Evolutionary conservation across 2,113 vertebrate genomes (phyloP).

Genomic region (Sisor rabdophorus): DNA sequence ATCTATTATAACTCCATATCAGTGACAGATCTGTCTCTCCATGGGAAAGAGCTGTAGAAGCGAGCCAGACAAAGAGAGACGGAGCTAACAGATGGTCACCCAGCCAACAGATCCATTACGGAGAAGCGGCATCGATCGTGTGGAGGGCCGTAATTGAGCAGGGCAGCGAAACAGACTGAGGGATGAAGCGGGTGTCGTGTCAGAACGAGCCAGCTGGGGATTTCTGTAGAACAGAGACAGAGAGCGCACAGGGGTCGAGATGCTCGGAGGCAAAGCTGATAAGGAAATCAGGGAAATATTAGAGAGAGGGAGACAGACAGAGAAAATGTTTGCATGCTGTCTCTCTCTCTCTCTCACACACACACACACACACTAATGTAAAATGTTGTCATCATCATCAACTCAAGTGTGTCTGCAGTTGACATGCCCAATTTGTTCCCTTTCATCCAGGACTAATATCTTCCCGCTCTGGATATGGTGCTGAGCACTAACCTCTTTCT

Average conservation of each 20-base stretch:
- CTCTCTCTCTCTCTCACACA: neutral
- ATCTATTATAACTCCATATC: conserved; percentile 28
- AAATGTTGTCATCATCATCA: conserved; percentile 40
- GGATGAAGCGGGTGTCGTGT: conserved; percentile 22
- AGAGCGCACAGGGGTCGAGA: neutral
- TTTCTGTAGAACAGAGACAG: conserved; percentile 19
- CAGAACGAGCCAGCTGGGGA: conserved; percentile 21
- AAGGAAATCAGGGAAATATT: conserved; percentile 53
- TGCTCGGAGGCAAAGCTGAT: conserved; percentile 62
- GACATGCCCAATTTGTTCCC: conserved; percentile 73
- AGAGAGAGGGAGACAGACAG: conserved; percentile 33
- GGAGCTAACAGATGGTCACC: conserved; percentile 27
- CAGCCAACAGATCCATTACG: conserved; percentile 31
- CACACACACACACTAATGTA: conserved; percentile 20
- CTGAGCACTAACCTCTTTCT: conserved; percentile 47
- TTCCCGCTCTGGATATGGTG: conserved; percentile 53
- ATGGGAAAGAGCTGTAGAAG: conserved; percentile 12
- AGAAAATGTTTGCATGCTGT: neutral
- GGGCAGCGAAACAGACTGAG: conserved; percentile 30
- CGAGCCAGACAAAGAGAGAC: conserved; percentile 7
- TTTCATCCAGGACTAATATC: conserved; percentile 73
- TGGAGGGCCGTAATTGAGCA: conserved; percentile 35
- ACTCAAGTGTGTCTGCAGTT: conserved; percentile 61
- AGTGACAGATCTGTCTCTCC: conserved; percentile 22
- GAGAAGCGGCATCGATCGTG: conserved; percentile 32